Evolutionary conservation across 2,113 vertebrate genomes (phyloP).

Genomic region (Pseudopodoces humilis): DNA sequence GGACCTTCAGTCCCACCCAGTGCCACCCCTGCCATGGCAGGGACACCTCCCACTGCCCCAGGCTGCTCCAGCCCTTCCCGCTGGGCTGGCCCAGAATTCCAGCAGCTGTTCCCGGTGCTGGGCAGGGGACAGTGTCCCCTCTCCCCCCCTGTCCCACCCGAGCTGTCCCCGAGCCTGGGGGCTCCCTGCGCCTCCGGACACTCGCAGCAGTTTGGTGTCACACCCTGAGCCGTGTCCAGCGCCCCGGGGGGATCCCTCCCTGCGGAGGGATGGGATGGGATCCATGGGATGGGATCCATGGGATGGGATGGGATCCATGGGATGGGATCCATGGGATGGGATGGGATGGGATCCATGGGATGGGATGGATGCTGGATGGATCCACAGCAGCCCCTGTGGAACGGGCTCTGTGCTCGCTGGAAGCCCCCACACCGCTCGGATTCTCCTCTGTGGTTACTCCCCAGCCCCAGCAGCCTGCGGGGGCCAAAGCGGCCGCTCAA

Average conservation of each 20-base stretch:
- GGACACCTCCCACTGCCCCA: not conserved
- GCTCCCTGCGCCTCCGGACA: rapidly evolving
- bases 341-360: no score
- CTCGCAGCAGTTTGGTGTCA: rapidly evolving
- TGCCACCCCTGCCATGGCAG: not conserved
- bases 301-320: no score
- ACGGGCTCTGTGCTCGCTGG: no score
- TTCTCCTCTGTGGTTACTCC: not conserved
- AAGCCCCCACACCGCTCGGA: no score
- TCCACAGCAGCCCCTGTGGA: no score
- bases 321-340: no score
- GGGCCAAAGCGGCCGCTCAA: not conserved
- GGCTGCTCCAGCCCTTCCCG: not conserved
- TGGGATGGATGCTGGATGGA: no score
- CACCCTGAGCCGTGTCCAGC: no score
- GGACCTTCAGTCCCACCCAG: no score
- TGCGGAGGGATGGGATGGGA: no score
- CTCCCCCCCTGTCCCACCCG: not conserved
- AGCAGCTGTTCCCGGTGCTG: not conserved
- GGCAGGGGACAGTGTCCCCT: not conserved
- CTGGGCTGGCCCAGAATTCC: not conserved
- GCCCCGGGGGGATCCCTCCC: no score
- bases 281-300: no score
- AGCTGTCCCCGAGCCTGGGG: not conserved
- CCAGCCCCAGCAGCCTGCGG: not conserved